Conservation (phyloP, 2,113 vertebrate genomes). For the Pteruthius melanotis region DNA sequence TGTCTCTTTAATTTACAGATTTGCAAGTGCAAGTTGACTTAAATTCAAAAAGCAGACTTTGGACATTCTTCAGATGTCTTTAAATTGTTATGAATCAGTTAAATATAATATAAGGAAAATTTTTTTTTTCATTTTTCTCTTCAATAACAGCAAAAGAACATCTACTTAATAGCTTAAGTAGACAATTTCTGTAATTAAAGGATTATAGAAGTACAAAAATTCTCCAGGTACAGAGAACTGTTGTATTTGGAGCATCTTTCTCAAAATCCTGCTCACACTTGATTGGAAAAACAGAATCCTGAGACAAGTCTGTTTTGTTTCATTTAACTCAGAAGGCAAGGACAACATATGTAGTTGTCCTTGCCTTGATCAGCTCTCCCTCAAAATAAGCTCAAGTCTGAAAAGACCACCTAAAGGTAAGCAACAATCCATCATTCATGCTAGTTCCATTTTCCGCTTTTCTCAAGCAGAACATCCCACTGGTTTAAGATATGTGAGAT, state of each 20-base stretch:
- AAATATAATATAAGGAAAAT: not conserved
- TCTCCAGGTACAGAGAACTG: not conserved
- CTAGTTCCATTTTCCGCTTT: not conserved
- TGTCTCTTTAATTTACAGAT: not conserved
- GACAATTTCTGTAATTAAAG: not conserved
- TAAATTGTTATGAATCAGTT: not conserved
- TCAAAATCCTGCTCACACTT: not conserved
- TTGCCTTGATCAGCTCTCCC: not conserved
- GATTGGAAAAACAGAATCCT: not conserved
- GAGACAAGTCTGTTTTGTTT: not conserved
- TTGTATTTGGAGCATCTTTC: not conserved
- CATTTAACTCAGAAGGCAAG: slow-evolving; percentile 35
- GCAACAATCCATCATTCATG: slow-evolving; percentile 3
- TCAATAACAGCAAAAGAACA: slow-evolving; percentile 16
- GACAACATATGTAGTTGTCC: slow-evolving; percentile 7
- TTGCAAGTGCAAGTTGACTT: not conserved
- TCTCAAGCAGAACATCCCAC: slow-evolving; percentile 18
- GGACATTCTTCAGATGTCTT: not conserved
- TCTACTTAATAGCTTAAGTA: not conserved
- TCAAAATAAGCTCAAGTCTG: slow-evolving; percentile 2
- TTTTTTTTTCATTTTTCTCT: not conserved
- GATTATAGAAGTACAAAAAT: not conserved
- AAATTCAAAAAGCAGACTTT: not conserved
- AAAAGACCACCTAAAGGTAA: slow-evolving; percentile 34
- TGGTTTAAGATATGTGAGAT: not conserved